These are phyloP conservation scores for Lerista edwardsae DNA, from an alignment of 2,797 vertebrate species.

Conservation along the genomic window DNA sequence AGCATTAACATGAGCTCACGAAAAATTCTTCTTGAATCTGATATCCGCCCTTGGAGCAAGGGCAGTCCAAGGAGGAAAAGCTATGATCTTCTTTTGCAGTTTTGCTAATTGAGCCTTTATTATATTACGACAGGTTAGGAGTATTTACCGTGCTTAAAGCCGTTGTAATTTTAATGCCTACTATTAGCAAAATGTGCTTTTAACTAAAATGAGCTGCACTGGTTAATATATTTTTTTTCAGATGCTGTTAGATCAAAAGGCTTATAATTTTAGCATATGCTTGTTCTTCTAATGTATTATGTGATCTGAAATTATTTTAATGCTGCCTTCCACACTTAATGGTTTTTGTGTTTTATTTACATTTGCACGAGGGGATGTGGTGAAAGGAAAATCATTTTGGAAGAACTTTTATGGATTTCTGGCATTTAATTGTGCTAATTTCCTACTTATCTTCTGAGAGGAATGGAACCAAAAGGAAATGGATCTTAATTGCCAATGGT, in stretches of 20 bases:
- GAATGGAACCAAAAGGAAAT: constrained; percentile 8
- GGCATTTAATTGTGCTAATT: constrained; percentile 24
- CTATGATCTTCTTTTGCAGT: neutral
- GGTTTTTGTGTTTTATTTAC: constrained; percentile 39
- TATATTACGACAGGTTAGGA: neutral
- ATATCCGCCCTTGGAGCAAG: neutral
- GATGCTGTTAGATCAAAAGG: constrained; percentile 4
- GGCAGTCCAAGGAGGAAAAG: neutral
- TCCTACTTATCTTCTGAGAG: constrained; percentile 20
- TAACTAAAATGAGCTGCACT: neutral
- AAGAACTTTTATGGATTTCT: constrained; percentile 16
- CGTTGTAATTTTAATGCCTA: neutral
- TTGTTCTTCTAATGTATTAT: constrained; percentile 1
- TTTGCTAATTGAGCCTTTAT: neutral
- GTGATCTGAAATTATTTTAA: constrained; percentile 25
- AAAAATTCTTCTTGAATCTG: neutral
- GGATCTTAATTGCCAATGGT: constrained; percentile 6
- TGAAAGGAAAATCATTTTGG: constrained; percentile 25
- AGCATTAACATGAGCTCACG: neutral
- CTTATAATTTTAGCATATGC: neutral
- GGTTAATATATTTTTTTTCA: neutral
- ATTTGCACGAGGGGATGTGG: constrained; percentile 30
- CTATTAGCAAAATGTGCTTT: neutral
- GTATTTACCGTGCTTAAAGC: neutral
- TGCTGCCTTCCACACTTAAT: neutral